phyloP scores from a whole-genome alignment of 2,888 invertebrate genomes.

The Trichacis sp. region DNA sequence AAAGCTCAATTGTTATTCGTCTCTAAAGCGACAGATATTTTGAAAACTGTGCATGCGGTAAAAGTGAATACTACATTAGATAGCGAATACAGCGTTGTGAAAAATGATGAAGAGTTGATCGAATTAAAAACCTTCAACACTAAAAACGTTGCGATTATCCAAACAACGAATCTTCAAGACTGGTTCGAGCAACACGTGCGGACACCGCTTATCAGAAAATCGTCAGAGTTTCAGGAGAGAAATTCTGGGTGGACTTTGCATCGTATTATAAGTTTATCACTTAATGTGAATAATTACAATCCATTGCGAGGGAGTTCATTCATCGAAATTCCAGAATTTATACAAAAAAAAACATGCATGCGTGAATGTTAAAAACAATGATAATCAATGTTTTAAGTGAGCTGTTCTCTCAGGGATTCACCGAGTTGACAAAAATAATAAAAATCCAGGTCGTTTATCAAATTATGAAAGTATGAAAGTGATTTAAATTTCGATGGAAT shows the following conservation, averaged over 20 bases:
- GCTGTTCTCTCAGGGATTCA: no score
- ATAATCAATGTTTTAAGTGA: no score
- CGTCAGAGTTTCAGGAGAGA: constrained; percentile 49
- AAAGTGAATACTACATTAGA: not conserved
- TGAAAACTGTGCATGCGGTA: not conserved
- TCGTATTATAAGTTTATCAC: constrained; percentile 22
- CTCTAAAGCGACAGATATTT: not conserved
- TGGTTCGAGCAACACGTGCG: constrained; percentile 26
- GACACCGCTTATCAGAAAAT: constrained; percentile 13
- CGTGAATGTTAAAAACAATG: no score
- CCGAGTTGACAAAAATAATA: no score
- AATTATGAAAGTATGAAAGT: no score
- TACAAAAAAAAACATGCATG: constrained; percentile 33
- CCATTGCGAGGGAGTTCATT: constrained; percentile 39
- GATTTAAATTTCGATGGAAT: no score
- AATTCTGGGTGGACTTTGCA: constrained; percentile 48
- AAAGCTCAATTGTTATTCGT: not conserved
- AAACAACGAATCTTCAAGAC: constrained; percentile 3
- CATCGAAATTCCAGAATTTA: constrained; percentile 30
- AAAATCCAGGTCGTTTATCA: no score
- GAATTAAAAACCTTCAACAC: not conserved
- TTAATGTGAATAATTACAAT: constrained; percentile 43
- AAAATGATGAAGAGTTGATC: not conserved
- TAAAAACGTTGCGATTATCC: not conserved
- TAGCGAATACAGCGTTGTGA: not conserved